Conservation (phyloP, 2,113 vertebrate genomes). For the Hepsetus odoe region DNA sequence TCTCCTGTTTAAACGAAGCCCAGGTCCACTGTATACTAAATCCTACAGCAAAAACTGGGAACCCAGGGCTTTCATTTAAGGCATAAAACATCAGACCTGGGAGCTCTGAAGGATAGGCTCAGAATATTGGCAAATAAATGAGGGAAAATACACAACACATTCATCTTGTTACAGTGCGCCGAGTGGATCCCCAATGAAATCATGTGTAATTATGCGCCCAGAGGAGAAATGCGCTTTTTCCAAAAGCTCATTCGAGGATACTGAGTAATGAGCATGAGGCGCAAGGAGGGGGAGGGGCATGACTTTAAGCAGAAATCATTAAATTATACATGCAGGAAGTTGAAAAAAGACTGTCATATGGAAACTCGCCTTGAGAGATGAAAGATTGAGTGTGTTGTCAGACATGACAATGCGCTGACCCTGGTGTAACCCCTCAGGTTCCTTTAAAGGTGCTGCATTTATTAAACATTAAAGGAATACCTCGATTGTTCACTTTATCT, state of each 20-base stretch:
- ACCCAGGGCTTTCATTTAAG: conserved; percentile 58
- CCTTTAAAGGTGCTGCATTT: conserved; percentile 6
- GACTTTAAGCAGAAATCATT: conserved; percentile 18
- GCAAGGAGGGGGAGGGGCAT: conserved; percentile 56
- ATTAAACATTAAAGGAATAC: background rate
- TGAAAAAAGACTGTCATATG: conserved; percentile 36
- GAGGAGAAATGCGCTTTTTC: conserved; percentile 52
- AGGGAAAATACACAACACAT: conserved; percentile 65
- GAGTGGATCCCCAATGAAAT: conserved; percentile 58
- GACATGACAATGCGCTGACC: background rate
- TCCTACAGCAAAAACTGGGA: conserved; percentile 57
- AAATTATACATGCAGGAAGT: conserved; percentile 60
- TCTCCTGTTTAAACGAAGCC: conserved; percentile 46
- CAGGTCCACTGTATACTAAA: conserved; percentile 57
- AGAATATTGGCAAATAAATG: conserved; percentile 66
- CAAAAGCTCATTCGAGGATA: conserved; percentile 57
- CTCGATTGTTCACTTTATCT: background rate
- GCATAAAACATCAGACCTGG: conserved; percentile 53
- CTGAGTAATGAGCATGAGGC: conserved; percentile 58
- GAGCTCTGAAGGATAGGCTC: conserved; percentile 54
- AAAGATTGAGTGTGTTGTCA: background rate
- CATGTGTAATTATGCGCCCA: conserved; percentile 67
- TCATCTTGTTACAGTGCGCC: conserved; percentile 50
- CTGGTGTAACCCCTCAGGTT: conserved; percentile 32
- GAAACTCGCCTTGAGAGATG: background rate